A percentile compares a stretch with the other conserved stretches of the same genome.
phyloP scores from a whole-genome alignment of 2,113 vertebrate genomes.

The Acinonyx jubatus region DNA sequence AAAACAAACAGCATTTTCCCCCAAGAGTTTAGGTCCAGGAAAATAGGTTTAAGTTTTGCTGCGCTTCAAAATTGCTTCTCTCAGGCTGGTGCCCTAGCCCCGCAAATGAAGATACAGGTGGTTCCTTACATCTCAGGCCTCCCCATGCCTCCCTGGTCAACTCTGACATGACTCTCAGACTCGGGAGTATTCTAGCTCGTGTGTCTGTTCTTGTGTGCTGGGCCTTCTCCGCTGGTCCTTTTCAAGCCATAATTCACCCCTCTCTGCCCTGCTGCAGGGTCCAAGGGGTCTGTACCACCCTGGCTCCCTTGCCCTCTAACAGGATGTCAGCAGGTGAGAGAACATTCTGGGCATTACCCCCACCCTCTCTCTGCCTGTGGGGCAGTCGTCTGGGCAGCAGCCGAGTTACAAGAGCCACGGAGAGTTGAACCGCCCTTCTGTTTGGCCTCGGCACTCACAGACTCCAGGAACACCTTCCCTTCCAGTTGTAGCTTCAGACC shows the following conservation, averaged over 20 bases:
- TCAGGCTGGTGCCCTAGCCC: background rate
- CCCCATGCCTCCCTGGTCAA: background rate
- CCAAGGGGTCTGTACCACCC: background rate
- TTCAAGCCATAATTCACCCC: background rate
- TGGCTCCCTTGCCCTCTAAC: background rate
- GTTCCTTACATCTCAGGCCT: background rate
- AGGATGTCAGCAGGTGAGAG: background rate
- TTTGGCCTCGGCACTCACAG: background rate
- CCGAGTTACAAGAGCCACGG: background rate
- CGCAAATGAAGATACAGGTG: background rate
- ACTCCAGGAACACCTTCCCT: background rate
- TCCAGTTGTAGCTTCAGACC: background rate
- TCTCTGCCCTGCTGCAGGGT: no score
- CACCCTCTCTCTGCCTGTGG: background rate
- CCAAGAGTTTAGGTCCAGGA: background rate
- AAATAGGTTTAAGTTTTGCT: background rate
- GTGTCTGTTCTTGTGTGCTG: background rate
- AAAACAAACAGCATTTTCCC: background rate
- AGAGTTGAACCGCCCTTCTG: background rate
- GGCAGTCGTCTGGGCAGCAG: fast-evolving
- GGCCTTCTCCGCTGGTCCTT: background rate
- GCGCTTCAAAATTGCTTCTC: background rate
- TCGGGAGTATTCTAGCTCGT: background rate
- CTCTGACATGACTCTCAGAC: background rate
- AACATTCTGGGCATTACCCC: background rate